Evolutionary conservation across 2,888 invertebrate genomes (phyloP).

Genomic region (Xestia rhomboidea): DNA sequence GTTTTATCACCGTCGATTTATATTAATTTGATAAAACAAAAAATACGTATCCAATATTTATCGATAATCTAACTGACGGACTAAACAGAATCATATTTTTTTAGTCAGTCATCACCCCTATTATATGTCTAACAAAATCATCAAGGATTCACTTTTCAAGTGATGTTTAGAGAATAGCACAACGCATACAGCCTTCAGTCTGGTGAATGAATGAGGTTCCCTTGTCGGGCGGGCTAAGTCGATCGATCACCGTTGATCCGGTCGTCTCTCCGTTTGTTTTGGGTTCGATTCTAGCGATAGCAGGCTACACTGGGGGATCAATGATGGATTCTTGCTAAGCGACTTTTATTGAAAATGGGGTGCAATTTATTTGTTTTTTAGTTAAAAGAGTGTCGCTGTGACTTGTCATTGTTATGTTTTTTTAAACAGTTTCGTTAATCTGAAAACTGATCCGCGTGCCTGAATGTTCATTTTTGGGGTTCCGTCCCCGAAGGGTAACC

Average conservation of each 20-base stretch:
- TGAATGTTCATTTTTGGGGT: too few species aligned
- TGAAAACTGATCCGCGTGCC: not conserved
- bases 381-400: not conserved
- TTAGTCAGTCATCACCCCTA: too few species aligned
- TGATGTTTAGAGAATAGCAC: slow-evolving; percentile 17
- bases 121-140: not conserved
- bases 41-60: too few species aligned
- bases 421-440: not conserved
- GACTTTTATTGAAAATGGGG: slow-evolving; percentile 40
- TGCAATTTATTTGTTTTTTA: slow-evolving; percentile 4
- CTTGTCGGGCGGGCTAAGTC: slow-evolving; percentile 59
- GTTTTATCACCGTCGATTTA: too few species aligned
- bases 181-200: slow-evolving; percentile 21
- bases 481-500: too few species aligned
- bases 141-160: slow-evolving; percentile 34
- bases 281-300: slow-evolving; percentile 60
- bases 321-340: slow-evolving; percentile 52
- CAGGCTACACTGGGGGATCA: slow-evolving; percentile 37
- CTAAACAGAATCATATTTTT: too few species aligned
- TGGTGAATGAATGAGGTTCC: slow-evolving; percentile 60
- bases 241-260: slow-evolving; percentile 63
- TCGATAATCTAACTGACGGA: too few species aligned
- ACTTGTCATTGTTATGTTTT: not conserved
- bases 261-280: slow-evolving; percentile 62
- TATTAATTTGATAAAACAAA: too few species aligned